These are phyloP conservation scores for Sigmodon hispidus DNA, from an alignment of 2,113 vertebrate species.

Conservation along the genomic window DNA sequence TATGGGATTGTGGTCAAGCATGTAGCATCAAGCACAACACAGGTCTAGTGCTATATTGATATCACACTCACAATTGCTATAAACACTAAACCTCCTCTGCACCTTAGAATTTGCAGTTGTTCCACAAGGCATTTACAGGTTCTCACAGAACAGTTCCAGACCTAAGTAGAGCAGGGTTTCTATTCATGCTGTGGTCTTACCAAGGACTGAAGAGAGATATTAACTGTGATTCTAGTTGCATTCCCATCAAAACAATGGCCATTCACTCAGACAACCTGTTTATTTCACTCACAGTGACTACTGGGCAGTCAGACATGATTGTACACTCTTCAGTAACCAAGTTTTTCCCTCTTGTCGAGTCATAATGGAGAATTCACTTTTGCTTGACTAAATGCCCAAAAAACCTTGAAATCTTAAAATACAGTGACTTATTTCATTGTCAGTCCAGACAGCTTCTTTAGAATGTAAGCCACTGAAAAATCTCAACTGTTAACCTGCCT, in stretches of 20 bases:
- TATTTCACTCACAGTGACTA: neutral
- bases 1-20: neutral
- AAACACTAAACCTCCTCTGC: accelerated
- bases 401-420: slow-evolving; percentile 7
- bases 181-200: neutral
- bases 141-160: neutral
- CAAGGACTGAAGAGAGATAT: neutral
- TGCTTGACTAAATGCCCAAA: slow-evolving; percentile 5
- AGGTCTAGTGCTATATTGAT: neutral
- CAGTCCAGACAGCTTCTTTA: slow-evolving; percentile 40
- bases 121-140: accelerated
- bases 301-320: neutral
- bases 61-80: accelerated
- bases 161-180: neutral
- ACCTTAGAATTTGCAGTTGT: neutral
- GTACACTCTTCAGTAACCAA: neutral
- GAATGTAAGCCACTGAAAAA: neutral
- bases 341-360: neutral
- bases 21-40: neutral
- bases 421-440: neutral
- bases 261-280: neutral
- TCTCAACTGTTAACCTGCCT: neutral
- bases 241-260: neutral
- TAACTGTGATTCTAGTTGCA: neutral
- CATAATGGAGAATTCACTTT: slow-evolving; percentile 31